Base-by-base conservation (phyloP, 2,888 invertebrate species). In the Nemotelus pantherinus region DNA sequence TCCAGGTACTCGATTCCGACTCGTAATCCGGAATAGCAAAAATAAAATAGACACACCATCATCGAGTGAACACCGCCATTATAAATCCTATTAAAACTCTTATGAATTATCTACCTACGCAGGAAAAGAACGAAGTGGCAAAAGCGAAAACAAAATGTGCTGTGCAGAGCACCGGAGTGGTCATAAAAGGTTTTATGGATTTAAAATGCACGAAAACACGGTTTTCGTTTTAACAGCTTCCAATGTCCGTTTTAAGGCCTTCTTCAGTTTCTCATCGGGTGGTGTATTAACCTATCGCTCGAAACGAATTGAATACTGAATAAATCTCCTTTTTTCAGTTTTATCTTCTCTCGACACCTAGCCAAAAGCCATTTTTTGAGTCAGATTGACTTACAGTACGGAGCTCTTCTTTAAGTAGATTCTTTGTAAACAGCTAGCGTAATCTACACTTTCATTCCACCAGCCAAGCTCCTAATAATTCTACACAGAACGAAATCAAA, bases 131-230 rank as follows among this genome's bases (percentile, higher is more conserved):
- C 4, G 39, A 3, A 41, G 5, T 7, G 70, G 53, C 6, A 9
- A 70, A 47, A 70, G 70, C 53, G 47, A 53, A 25, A 55, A 50
- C 53, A 55, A 70, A 70, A 70, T 70, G 43, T 25, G 25, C 25
- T 25, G 25, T 25, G 25, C 25, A 25, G 25, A 25, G 25, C 25
- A 25, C 25, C 25, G 25, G 25, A 43, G 44, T 39, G 43, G 55
- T 70, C 53, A 70, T 70, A 55, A 57, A 70, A 70, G 70, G 70
- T 55, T 70, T 70, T 70, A 70, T 70, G 70, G 53, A 43, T n/a
- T 70, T 70, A 70, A 70, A 55, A 70, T 41, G 70, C 53, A 25
- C 57, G 67, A 41, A 53, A 70, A 70, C 70, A 70, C 55, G 70
- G 43, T 70, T 70, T 55, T 70, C 41, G 39, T 70, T 70, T 70